A percentile compares a stretch with the other conserved stretches of the same genome.
These are phyloP conservation scores for Pristionchus arcanus DNA, from an alignment of 2,888 invertebrate genomes.

Conservation along the genomic window DNA sequence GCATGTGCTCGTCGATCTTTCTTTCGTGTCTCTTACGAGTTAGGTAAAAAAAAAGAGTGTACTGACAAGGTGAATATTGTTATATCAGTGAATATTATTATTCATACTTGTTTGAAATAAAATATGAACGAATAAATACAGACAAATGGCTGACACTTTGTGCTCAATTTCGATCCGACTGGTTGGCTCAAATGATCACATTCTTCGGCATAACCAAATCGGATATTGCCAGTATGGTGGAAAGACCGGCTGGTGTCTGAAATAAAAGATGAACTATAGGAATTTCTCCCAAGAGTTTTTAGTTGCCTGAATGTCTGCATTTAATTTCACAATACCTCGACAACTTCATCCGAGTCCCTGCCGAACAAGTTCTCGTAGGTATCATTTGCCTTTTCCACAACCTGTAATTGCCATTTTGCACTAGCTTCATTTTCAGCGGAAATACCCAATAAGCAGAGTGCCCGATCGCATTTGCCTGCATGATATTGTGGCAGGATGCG, in stretches of 20 bases:
- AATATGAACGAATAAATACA: too few relatives aligned
- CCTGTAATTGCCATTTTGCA: background rate
- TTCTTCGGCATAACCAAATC: background rate
- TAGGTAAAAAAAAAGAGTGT: too few relatives aligned
- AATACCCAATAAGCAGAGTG: slow-evolving; percentile 64
- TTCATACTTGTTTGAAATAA: too few relatives aligned
- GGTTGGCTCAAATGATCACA: background rate
- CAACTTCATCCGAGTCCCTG: background rate
- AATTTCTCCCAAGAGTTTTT: too few relatives aligned
- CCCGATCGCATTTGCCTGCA: slow-evolving; percentile 66
- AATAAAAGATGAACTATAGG: background rate
- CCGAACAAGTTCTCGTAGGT: background rate
- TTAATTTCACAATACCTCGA: too few relatives aligned
- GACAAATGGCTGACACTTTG: too few relatives aligned
- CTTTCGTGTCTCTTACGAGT: too few relatives aligned
- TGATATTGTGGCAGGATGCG: slow-evolving; percentile 72
- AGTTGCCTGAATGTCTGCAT: too few relatives aligned
- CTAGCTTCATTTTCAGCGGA: background rate
- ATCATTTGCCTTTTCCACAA: background rate
- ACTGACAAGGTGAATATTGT: too few relatives aligned
- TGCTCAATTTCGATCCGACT: too few relatives aligned
- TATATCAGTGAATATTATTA: too few relatives aligned
- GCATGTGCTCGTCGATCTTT: too few relatives aligned
- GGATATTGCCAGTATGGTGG: background rate
- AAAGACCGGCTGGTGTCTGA: background rate